These are phyloP conservation scores for Zaprionus lineosus DNA, from an alignment of 2,888 invertebrate species.

Conservation along the genomic window DNA sequence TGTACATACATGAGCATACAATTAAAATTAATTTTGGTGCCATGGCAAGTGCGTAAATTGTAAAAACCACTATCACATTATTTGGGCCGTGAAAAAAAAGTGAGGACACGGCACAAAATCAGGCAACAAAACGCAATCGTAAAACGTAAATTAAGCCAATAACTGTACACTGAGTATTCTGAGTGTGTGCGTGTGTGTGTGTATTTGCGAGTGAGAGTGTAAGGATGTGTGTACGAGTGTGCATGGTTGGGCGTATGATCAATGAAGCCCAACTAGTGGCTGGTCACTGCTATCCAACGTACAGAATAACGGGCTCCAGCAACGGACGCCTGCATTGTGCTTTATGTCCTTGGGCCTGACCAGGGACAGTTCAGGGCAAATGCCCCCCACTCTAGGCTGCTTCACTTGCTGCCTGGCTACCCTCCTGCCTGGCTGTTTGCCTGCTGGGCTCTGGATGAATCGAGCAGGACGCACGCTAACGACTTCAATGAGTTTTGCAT, in stretches of 20 bases:
- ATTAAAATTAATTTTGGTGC: conserved; percentile 71
- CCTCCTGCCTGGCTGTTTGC: too few species aligned
- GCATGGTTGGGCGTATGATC: conserved; percentile 49
- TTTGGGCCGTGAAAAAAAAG: conserved; percentile 47
- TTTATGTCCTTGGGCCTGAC: conserved; percentile 52
- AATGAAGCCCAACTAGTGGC: conserved; percentile 51
- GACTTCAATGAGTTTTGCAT: conserved; percentile 74
- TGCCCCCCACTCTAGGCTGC: too few species aligned
- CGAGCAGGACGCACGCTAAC: conserved; percentile 61
- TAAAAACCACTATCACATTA: conserved; percentile 76
- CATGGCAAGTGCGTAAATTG: conserved; percentile 72
- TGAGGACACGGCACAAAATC: conserved; percentile 37
- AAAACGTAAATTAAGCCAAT: conserved; percentile 75
- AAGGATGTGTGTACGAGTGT: conserved; percentile 1
- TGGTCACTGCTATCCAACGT: conserved; percentile 17
- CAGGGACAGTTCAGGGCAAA: too few species aligned
- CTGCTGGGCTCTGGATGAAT: too few species aligned
- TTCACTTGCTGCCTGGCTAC: conserved; percentile 13
- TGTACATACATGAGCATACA: conserved; percentile 39
- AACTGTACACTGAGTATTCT: conserved; percentile 30
- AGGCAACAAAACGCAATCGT: conserved; percentile 58
- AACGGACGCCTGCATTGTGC: conserved; percentile 51
- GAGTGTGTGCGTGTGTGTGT: neutral
- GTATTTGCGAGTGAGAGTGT: conserved; percentile 4
- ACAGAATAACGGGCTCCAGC: conserved; percentile 4